A percentile compares a stretch with the other conserved stretches of the same genome.
These are phyloP conservation scores for Leptopilina syphax DNA, from an alignment of 2,888 invertebrate genomes.

Conservation along the genomic window DNA sequence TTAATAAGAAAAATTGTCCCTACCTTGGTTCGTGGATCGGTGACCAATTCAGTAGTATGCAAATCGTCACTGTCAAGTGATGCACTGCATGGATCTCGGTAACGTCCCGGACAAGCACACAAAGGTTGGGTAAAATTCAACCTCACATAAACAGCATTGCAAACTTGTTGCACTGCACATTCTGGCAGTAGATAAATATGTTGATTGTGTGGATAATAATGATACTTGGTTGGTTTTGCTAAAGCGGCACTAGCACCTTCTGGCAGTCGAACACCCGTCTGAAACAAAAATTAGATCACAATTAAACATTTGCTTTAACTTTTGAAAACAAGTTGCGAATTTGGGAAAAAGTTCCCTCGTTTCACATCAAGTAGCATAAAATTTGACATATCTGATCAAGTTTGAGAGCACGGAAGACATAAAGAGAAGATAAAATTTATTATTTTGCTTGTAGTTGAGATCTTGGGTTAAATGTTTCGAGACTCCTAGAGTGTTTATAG, in stretches of 20 bases:
- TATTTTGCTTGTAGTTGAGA: constrained; percentile 16
- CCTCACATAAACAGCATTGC: constrained; percentile 94
- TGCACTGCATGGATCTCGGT: constrained; percentile 94
- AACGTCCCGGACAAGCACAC: constrained; percentile 93
- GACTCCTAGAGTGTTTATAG: not conserved
- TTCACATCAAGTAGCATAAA: not conserved
- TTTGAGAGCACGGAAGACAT: constrained; percentile 15
- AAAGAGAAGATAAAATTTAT: constrained; percentile 38
- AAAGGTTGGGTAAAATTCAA: constrained; percentile 95
- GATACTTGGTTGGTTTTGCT: constrained; percentile 94
- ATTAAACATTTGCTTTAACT: not conserved
- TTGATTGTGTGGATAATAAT: constrained; percentile 96
- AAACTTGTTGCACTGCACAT: constrained; percentile 96
- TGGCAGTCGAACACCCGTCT: constrained; percentile 78
- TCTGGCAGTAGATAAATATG: constrained; percentile 94
- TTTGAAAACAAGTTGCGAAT: too few species aligned
- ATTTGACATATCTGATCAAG: constrained; percentile 25
- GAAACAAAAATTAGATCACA: constrained; percentile 31
- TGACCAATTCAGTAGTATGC: constrained; percentile 93
- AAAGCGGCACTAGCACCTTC: constrained; percentile 77
- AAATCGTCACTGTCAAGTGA: constrained; percentile 93
- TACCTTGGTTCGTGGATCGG: constrained; percentile 91
- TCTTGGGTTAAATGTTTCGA: constrained; percentile 11
- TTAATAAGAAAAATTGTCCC: constrained; percentile 48
- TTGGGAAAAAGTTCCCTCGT: too few species aligned